phyloP scores from a whole-genome alignment of 2,113 vertebrate species.

The Scalopus aquaticus region DNA sequence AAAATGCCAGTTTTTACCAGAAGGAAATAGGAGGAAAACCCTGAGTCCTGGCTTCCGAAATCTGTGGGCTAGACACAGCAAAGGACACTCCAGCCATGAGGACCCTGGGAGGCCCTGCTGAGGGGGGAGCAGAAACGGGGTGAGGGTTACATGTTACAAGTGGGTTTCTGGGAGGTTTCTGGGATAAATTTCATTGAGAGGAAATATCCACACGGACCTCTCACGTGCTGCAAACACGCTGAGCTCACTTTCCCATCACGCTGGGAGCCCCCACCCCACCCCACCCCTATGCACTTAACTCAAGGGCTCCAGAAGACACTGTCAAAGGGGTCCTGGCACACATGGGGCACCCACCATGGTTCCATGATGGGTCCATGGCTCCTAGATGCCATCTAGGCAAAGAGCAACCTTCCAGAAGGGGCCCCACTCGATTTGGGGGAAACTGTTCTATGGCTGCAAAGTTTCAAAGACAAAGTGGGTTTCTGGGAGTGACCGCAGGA shows the following conservation, averaged over 20 bases:
- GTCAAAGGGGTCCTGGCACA: background rate
- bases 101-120: background rate
- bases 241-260: background rate
- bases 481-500: background rate
- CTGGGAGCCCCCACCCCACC: too few relatives aligned
- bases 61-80: background rate
- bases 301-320: background rate
- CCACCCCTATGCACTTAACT: background rate
- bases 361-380: too few relatives aligned
- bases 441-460: background rate
- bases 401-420: background rate
- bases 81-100: background rate
- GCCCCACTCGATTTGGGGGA: background rate
- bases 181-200: background rate
- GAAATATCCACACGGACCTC: too few relatives aligned
- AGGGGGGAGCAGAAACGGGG: background rate
- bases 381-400: background rate
- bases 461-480: background rate
- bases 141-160: rapidly evolving
- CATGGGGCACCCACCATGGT: too few relatives aligned
- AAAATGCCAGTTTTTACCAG: background rate
- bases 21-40: background rate
- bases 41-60: background rate
- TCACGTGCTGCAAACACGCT: too few relatives aligned
- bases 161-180: background rate